These are phyloP conservation scores for Pammene fasciana DNA, from an alignment of 2,888 invertebrate genomes.

Conservation along the genomic window DNA sequence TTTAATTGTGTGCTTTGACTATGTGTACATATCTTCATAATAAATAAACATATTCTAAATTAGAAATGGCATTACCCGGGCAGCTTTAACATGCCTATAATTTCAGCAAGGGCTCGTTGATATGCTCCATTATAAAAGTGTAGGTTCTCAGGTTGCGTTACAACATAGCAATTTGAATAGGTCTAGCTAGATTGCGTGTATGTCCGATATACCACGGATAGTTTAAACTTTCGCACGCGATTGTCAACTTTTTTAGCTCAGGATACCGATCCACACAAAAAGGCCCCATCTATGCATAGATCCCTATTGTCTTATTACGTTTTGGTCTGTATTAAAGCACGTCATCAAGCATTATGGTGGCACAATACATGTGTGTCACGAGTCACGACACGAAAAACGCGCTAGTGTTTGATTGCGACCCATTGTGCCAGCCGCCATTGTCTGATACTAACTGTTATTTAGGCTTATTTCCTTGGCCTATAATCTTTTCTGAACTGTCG, in stretches of 20 bases:
- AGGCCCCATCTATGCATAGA: background rate
- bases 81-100: too few relatives aligned
- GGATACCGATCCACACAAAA: background rate
- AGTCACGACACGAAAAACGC: slow-evolving; percentile 23
- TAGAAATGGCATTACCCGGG: too few relatives aligned
- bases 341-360: slow-evolving; percentile 18
- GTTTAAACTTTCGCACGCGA: slow-evolving; percentile 16
- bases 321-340: background rate
- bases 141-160: background rate
- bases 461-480: slow-evolving; percentile 31
- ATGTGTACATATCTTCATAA: background rate
- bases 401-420: slow-evolving; percentile 20
- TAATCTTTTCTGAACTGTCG: slow-evolving; percentile 21
- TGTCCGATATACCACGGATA: background rate
- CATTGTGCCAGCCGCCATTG: slow-evolving; percentile 23
- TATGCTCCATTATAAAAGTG: too few relatives aligned
- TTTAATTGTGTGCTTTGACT: background rate
- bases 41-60: too few relatives aligned
- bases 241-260: slow-evolving; percentile 20
- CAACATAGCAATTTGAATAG: background rate
- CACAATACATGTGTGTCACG: slow-evolving; percentile 26
- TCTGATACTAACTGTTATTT: slow-evolving; percentile 20
- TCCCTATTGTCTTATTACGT: background rate
- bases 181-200: background rate
- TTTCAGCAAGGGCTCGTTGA: background rate